Evolutionary conservation across 2,797 vertebrate species (phyloP), one percentile per base, ranked within the genome.

Genomic region (Gymnocypris eckloni): DNA sequence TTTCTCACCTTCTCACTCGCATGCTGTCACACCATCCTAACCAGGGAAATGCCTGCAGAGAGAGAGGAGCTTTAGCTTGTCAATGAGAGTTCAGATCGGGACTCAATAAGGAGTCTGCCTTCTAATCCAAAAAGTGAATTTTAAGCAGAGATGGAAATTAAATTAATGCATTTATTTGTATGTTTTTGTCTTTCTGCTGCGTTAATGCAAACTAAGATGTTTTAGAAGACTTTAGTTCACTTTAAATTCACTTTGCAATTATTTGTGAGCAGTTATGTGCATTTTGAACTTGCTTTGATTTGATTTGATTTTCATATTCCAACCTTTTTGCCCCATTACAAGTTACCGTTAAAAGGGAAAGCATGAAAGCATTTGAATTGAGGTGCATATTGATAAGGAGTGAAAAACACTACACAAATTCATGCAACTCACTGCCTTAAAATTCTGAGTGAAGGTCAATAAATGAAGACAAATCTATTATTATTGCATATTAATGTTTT

Each of bases 1-100:
- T 97, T 84, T 97, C 96, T 96, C 91, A 94, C 95, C 95, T 96
- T 94, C 93, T 95, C 94, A 94, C 93, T 94, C 93, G 95, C 96
- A 96, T 96, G 96, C 89, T 93, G 87, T 93, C 94, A 92, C 90
- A 89, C 92, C 91, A 91, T 76, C 83, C 76, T 79, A 69, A 79
- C 71, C 82, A 82, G 84, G 56, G 82, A 20, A 61, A 70, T 39
- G 75, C 85, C 71, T 64, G 78, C 71, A 56, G 13, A 25, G 70
- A 71, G 86, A 77, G 78, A 75, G 79, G 79, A 78, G 76, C 86
- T 86, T 56, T 86, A 56, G 20, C 54, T 66, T 86, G 79, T 28
- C 37, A 76, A 67, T 43, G 20, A 86, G 45, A 48, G 56, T 25
- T 50, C 56, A 37, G 25, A 25, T 25, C 4, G 1, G 56, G 9